Percentiles rank a stretch among this genome's conserved stretches.
These are phyloP conservation scores for Zaprionus kolodkinae DNA, from an alignment of 1,140 invertebrate species.

Conservation along the genomic window DNA sequence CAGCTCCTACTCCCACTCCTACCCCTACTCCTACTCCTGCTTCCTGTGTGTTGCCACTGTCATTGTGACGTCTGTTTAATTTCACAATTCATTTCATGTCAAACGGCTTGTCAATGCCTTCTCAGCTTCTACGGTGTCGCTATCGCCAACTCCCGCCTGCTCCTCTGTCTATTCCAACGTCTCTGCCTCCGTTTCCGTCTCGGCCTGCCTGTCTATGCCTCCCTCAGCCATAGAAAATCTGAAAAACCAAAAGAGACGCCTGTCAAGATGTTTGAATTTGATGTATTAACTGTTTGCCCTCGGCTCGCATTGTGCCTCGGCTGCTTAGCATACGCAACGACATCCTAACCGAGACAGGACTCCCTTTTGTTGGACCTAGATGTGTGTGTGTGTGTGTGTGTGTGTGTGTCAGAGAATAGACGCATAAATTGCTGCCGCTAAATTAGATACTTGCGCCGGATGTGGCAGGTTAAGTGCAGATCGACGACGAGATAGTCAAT, in stretches of 20 bases:
- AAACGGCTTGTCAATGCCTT: constrained; percentile 69
- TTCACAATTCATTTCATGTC: constrained; percentile 82
- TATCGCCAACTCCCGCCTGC: constrained; percentile 19
- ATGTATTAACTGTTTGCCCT: constrained; percentile 75
- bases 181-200: background rate
- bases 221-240: background rate
- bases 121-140: constrained; percentile 37
- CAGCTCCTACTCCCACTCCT: background rate
- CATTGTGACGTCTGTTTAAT: constrained; percentile 71
- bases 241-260: constrained; percentile 33
- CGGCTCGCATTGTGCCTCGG: constrained; percentile 33
- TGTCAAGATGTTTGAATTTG: constrained; percentile 74
- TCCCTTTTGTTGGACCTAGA: constrained; percentile 26
- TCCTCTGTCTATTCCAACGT: background rate
- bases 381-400: constrained; percentile 25
- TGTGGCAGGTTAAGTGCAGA: constrained; percentile 57
- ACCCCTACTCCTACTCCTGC: background rate
- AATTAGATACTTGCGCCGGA: constrained; percentile 26
- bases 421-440: constrained; percentile 47
- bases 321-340: constrained; percentile 17
- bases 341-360: background rate
- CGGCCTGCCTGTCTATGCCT: background rate
- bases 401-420: constrained; percentile 27
- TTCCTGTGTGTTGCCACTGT: constrained; percentile 40
- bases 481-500: constrained; percentile 54